These are phyloP conservation scores for Frankliniella intonsa DNA, from an alignment of 2,888 invertebrate genomes.

Conservation along the genomic window DNA sequence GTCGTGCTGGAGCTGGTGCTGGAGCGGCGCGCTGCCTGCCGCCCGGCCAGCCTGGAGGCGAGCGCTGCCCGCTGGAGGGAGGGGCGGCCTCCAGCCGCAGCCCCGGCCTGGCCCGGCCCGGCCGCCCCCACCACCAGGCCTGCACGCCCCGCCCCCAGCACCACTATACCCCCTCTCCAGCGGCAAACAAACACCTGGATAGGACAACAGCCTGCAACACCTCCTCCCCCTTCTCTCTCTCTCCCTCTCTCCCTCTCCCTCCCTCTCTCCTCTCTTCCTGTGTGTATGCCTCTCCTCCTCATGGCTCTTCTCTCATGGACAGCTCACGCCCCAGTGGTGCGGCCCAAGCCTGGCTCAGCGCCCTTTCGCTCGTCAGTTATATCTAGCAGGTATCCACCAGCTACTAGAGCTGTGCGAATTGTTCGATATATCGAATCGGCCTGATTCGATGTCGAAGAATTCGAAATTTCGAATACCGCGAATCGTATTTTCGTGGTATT, in stretches of 20 bases:
- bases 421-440: too few relatives aligned
- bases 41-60: conserved; percentile 15
- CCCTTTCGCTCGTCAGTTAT: background rate
- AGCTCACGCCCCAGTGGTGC: background rate
- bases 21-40: conserved; percentile 29
- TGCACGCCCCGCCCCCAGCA: conserved; percentile 34
- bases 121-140: conserved; percentile 30
- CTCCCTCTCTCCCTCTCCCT: background rate
- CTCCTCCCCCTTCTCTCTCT: background rate
- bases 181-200: conserved; percentile 27
- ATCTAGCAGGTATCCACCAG: too few relatives aligned
- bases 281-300: background rate
- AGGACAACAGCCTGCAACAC: conserved; percentile 31
- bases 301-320: background rate
- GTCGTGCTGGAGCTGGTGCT: background rate
- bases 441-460: too few relatives aligned
- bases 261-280: background rate
- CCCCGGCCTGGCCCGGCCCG: conserved; percentile 7
- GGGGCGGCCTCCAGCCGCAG: conserved; percentile 24
- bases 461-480: too few relatives aligned
- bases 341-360: background rate
- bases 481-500: too few relatives aligned
- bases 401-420: too few relatives aligned
- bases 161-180: conserved; percentile 32
- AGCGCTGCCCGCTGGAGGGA: conserved; percentile 1